Conservation (phyloP, 1,140 invertebrate species). For the Drosophila micromelanica region DNA sequence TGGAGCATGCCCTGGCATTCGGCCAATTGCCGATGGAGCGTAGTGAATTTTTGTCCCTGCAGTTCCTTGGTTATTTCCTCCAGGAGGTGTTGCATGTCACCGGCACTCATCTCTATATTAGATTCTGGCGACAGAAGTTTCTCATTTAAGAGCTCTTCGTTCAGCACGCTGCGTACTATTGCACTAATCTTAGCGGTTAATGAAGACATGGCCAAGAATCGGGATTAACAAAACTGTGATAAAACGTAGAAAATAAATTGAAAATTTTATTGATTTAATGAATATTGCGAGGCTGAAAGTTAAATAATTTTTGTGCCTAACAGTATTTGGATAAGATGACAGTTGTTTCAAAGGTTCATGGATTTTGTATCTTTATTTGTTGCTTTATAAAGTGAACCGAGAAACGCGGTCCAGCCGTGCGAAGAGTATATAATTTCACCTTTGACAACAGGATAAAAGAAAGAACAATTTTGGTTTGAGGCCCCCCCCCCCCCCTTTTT, state of each 20-base stretch:
- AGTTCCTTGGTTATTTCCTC: not conserved
- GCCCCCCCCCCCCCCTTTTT: too few relatives aligned
- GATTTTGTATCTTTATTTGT: too few relatives aligned
- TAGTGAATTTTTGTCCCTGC: not conserved
- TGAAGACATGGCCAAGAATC: not conserved
- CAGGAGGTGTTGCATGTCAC: not conserved
- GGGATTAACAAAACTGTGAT: not conserved
- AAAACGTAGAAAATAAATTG: not conserved
- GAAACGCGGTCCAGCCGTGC: too few relatives aligned
- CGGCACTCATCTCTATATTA: not conserved
- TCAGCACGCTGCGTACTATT: not conserved
- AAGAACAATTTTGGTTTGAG: constrained; percentile 1
- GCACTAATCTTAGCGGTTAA: not conserved
- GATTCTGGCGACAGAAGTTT: not conserved
- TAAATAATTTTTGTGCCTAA: too few relatives aligned
- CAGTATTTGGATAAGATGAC: too few relatives aligned
- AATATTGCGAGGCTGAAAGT: not conserved
- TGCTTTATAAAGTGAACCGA: too few relatives aligned
- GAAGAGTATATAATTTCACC: too few relatives aligned
- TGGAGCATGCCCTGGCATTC: constrained; percentile 1
- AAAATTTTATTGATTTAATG: not conserved
- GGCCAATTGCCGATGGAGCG: not conserved
- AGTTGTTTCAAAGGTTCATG: too few relatives aligned
- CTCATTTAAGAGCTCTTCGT: not conserved
- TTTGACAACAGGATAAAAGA: too few relatives aligned